Base-by-base conservation (phyloP, 2,113 vertebrate species). In the Cyprinodon tularosa region DNA sequence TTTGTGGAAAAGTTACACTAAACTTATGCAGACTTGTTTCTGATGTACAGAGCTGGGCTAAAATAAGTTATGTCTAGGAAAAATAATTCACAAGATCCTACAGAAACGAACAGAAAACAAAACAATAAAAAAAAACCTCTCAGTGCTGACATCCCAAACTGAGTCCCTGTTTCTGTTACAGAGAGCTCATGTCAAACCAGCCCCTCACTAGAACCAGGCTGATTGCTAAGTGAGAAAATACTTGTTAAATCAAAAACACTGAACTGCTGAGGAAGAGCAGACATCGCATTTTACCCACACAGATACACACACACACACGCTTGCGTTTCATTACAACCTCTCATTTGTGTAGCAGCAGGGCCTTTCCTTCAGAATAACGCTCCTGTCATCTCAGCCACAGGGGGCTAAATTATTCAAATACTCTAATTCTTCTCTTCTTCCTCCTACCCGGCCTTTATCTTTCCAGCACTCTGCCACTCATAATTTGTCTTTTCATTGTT, bases 381-480 rank as follows among this genome's bases (percentile, higher is more conserved):
- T 96, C 96, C 96, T 98, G 97, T 98, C 97, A 98, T 93, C 84
- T 94, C 94, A 96, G 94, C 96, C 91, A 95, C 93, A 83, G 96
- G 96, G 96, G 96, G 95, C 96, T 97, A 97, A 98, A 98, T 99
- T 98, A 98, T 98, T 98, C 96, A 98, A 96, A 97, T 97, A 96
- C 95, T 96, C 95, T 95, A 97, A 97, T 98, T 96, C 96, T 95
- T 90, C 84, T 95, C 93, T 93, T 94, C 93, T 95, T 95, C 93
- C 89, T 90, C 93, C 94, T 94, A 75, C 94, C 94, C 91, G 3
- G 66, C 80, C 86, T 78, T 86, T 88, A 94, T 76, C 94, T 94
- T 89, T 83, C 87, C 88, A 88, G 66, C 88, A 80, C 89, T 89
- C 87, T 91, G 92, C 90, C 92, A 96, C 94, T 96, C 96, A 96